phyloP scores from a whole-genome alignment of 2,888 invertebrate species.

The Dolichopus griseipennis region DNA sequence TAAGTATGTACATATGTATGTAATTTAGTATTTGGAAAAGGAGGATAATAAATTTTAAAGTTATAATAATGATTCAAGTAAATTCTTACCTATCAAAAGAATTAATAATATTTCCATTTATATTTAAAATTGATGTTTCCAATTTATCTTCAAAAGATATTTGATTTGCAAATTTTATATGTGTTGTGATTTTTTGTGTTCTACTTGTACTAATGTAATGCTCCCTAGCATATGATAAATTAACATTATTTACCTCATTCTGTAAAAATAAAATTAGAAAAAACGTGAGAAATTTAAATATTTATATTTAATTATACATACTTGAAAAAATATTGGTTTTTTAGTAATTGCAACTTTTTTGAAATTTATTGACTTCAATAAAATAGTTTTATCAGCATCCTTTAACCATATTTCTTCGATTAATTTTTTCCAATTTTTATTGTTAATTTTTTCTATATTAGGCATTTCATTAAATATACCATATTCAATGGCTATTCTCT shows the following conservation, averaged over 20 bases:
- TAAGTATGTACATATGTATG: too few species aligned
- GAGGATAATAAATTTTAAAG: too few species aligned
- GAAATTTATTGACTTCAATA: background rate
- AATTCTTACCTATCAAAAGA: slow-evolving; percentile 29
- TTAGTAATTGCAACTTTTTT: background rate
- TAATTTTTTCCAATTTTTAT: slow-evolving; percentile 34
- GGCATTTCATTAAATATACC: slow-evolving; percentile 43
- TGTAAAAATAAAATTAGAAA: slow-evolving; percentile 29
- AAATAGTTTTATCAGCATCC: slow-evolving; percentile 35
- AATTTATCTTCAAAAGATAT: slow-evolving; percentile 28
- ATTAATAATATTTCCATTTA: slow-evolving; percentile 34
- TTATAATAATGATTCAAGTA: too few species aligned
- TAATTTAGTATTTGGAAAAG: too few species aligned
- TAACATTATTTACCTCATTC: slow-evolving; percentile 45
- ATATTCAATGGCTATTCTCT: slow-evolving; percentile 38
- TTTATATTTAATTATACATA: slow-evolving; percentile 15
- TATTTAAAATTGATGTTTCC: slow-evolving; percentile 25
- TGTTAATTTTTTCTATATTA: slow-evolving; percentile 41
- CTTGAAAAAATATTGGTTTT: slow-evolving; percentile 29
- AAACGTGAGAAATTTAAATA: too few species aligned
- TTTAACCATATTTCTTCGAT: slow-evolving; percentile 45
- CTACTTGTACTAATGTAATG: slow-evolving; percentile 48
- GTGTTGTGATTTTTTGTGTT: slow-evolving; percentile 43
- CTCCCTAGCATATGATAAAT: slow-evolving; percentile 42
- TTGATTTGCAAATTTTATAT: slow-evolving; percentile 36